Percentiles rank a stretch among this genome's conserved stretches.
phyloP scores from a whole-genome alignment of 1,140 invertebrate species.

The Monochamus saltuarius region DNA sequence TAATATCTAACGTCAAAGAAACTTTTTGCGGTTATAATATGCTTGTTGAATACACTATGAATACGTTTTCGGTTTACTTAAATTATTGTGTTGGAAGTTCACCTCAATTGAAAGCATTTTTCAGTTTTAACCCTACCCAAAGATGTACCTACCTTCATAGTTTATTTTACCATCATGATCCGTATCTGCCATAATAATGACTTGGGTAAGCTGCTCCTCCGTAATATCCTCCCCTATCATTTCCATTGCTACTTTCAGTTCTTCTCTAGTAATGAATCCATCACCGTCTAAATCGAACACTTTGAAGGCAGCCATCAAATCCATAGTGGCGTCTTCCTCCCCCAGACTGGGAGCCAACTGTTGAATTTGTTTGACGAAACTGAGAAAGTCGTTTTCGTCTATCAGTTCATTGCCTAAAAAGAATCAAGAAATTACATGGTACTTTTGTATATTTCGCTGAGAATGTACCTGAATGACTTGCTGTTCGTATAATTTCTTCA shows the following conservation, averaged over 20 bases:
- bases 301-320: slow-evolving; percentile 73
- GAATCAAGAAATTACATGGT: not conserved
- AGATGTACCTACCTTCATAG: slow-evolving; percentile 76
- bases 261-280: slow-evolving; percentile 75
- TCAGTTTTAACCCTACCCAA: too few species aligned
- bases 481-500: slow-evolving; percentile 67
- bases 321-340: slow-evolving; percentile 66
- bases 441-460: not conserved
- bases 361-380: slow-evolving; percentile 70
- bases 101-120: too few species aligned
- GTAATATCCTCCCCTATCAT: slow-evolving; percentile 75
- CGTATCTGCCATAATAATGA: slow-evolving; percentile 69
- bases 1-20: too few species aligned
- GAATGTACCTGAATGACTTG: slow-evolving; percentile 64
- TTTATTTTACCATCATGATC: slow-evolving; percentile 76
- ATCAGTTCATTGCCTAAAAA: slow-evolving; percentile 55
- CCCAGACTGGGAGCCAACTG: slow-evolving; percentile 62
- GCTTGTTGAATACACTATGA: too few species aligned
- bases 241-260: slow-evolving; percentile 72
- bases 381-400: slow-evolving; percentile 71
- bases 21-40: too few species aligned
- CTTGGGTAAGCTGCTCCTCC: slow-evolving; percentile 69
- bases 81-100: too few species aligned
- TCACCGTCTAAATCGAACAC: slow-evolving; percentile 77
- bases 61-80: too few species aligned